These are phyloP conservation scores for Daktulosphaira vitifoliae DNA, from an alignment of 1,140 invertebrate species.

Conservation along the genomic window DNA sequence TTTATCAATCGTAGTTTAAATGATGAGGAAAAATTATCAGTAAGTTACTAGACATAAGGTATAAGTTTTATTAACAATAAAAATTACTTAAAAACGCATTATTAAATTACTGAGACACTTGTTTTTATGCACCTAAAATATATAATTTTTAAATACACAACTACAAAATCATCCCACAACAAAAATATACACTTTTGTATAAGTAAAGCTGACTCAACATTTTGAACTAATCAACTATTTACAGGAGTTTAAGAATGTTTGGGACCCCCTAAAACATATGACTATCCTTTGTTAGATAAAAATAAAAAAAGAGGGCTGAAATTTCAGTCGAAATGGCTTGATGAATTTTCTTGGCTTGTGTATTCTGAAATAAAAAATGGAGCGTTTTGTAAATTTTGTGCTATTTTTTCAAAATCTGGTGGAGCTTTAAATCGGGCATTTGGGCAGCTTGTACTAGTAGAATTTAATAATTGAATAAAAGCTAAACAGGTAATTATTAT, in stretches of 20 bases:
- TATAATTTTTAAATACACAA: too few relatives aligned
- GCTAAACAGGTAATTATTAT: not conserved
- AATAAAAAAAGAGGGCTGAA: slow-evolving; percentile 12
- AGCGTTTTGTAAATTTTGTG: not conserved
- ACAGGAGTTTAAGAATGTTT: slow-evolving; percentile 5
- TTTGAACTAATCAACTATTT: too few relatives aligned
- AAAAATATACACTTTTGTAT: too few relatives aligned
- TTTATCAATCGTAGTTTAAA: too few relatives aligned
- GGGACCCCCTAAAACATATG: not conserved
- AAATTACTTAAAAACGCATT: too few relatives aligned
- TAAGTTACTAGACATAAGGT: too few relatives aligned
- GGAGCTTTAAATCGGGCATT: not conserved
- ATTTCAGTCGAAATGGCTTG: slow-evolving; percentile 17
- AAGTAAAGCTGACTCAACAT: too few relatives aligned
- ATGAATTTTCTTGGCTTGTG: slow-evolving; percentile 9
- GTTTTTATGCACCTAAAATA: too few relatives aligned
- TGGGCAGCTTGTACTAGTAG: not conserved
- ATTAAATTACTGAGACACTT: too few relatives aligned
- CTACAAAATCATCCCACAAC: too few relatives aligned
- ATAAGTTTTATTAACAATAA: too few relatives aligned
- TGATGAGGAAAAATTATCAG: too few relatives aligned
- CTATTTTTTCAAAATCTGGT: not conserved
- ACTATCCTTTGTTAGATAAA: not conserved
- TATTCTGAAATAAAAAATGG: slow-evolving; percentile 3
- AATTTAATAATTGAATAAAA: not conserved